These are phyloP conservation scores for Drosophila borborema DNA, from an alignment of 2,888 invertebrate genomes.

Conservation along the genomic window DNA sequence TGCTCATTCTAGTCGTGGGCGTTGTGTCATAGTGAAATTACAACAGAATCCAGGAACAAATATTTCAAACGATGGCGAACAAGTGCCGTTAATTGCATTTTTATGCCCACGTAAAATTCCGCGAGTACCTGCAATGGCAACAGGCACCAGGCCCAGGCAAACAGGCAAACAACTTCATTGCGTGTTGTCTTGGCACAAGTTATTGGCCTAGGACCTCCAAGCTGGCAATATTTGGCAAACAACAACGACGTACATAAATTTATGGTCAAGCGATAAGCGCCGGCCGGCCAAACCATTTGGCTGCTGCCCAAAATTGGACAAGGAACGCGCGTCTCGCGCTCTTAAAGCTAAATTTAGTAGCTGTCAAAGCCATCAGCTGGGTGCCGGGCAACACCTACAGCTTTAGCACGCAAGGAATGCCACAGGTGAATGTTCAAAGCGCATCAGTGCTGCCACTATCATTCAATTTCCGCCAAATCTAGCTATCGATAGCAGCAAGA, in stretches of 20 bases:
- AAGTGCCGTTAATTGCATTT: slow-evolving; percentile 64
- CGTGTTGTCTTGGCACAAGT: slow-evolving; percentile 62
- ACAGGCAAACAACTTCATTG: slow-evolving; percentile 73
- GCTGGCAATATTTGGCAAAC: slow-evolving; percentile 65
- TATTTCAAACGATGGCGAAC: slow-evolving; percentile 30
- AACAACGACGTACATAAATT: slow-evolving; percentile 57
- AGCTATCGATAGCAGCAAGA: background rate
- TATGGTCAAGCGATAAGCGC: slow-evolving; percentile 76
- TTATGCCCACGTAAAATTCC: slow-evolving; percentile 49
- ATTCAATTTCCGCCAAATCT: background rate
- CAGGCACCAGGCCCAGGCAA: slow-evolving; percentile 2
- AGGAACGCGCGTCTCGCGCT: slow-evolving; percentile 71
- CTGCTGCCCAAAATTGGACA: slow-evolving; percentile 76
- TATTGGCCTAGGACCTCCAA: slow-evolving; percentile 73
- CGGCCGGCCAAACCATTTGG: slow-evolving; percentile 39
- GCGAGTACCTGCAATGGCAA: slow-evolving; percentile 8
- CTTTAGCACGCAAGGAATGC: slow-evolving; percentile 65
- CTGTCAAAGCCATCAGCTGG: slow-evolving; percentile 80
- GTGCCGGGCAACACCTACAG: slow-evolving; percentile 77
- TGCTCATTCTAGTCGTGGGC: slow-evolving; percentile 10
- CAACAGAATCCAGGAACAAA: slow-evolving; percentile 1
- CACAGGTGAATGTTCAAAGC: slow-evolving; percentile 50
- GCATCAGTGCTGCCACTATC: background rate
- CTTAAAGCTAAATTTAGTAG: slow-evolving; percentile 75
- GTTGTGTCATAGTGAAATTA: background rate